Base-by-base conservation (phyloP, 2,113 vertebrate genomes). In the Chitala chitala region DNA sequence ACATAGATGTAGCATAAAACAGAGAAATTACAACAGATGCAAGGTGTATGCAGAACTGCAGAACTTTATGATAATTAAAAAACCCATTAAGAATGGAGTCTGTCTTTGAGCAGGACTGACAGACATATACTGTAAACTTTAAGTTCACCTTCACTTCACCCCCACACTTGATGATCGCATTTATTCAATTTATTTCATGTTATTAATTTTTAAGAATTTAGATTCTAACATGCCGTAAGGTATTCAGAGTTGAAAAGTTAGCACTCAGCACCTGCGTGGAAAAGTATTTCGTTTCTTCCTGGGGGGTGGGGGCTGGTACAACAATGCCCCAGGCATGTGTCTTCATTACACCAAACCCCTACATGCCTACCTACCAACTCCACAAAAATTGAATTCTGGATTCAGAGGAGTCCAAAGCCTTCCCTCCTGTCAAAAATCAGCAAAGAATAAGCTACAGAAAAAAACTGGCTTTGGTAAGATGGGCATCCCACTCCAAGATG, bases 211-310 rank as follows among this genome's bases (percentile, higher is more conserved):
- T 20, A 38, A 20, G 56, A 12, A 38, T 38, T 20, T 33, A 26
- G 20, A 33, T 31, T 61, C 58, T n/a, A n/a, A 33, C 9, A 33
- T 61, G 26, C n/a, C n/a, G n/a, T n/a, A n/a, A n/a, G 56, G 24
- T 59, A 24, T 59, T 59, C 26, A 31, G 56, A 33, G 56, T 31
- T 33, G 29, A 42, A 46, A 72, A 44, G 54, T n/a, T 42, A 24
- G 44, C 10, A n/a, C 53, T 42, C 69, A 42, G 69, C 51, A 58
- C 53, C 70, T 56, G 53, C 38, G 31, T 63, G 59, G 7, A 63
- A 38, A 63, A n/a, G n/a, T n/a, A n/a, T n/a, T n/a, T n/a, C 33
- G 17, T 63, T 63, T 15, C 17, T 20, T 38, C 33, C 5, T n/a
- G n/a, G n/a, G n/a, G n/a, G n/a, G n/a, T n/a, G n/a, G n/a, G n/a